These are phyloP conservation scores for Zaprionus bogoriensis DNA, from an alignment of 2,888 invertebrate species.

Conservation along the genomic window DNA sequence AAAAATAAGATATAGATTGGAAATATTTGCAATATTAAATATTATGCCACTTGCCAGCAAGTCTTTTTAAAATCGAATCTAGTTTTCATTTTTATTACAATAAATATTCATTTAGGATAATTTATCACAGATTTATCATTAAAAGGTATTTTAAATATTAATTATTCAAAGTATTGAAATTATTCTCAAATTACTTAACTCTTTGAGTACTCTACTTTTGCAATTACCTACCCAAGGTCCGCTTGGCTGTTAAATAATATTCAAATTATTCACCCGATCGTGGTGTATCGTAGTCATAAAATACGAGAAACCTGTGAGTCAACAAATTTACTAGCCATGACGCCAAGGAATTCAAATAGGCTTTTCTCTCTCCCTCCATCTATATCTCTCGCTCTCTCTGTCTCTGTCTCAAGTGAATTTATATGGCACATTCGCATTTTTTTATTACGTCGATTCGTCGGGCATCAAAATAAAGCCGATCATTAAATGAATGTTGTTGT, in stretches of 20 bases:
- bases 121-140: too few relatives aligned
- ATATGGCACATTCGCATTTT: conserved; percentile 25
- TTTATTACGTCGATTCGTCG: conserved; percentile 23
- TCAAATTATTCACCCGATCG: conserved; percentile 30
- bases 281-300: conserved; percentile 36
- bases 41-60: too few relatives aligned
- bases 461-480: conserved; percentile 22
- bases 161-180: too few relatives aligned
- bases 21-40: too few relatives aligned
- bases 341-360: conserved; percentile 32
- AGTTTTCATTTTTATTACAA: too few relatives aligned
- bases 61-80: too few relatives aligned
- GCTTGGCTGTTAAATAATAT: conserved; percentile 2
- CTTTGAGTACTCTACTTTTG: too few relatives aligned
- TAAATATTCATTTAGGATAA: too few relatives aligned
- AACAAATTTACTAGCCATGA: conserved; percentile 34
- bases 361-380: background rate
- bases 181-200: too few relatives aligned
- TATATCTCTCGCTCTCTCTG: background rate
- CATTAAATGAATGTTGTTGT: conserved; percentile 31
- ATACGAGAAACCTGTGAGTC: conserved; percentile 9
- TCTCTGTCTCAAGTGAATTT: conserved; percentile 25
- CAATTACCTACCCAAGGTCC: conserved; percentile 1
- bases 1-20: too few relatives aligned
- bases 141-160: too few relatives aligned